Evolutionary conservation across 2,113 vertebrate genomes (phyloP).

Genomic region (Halcyon malimbica): DNA sequence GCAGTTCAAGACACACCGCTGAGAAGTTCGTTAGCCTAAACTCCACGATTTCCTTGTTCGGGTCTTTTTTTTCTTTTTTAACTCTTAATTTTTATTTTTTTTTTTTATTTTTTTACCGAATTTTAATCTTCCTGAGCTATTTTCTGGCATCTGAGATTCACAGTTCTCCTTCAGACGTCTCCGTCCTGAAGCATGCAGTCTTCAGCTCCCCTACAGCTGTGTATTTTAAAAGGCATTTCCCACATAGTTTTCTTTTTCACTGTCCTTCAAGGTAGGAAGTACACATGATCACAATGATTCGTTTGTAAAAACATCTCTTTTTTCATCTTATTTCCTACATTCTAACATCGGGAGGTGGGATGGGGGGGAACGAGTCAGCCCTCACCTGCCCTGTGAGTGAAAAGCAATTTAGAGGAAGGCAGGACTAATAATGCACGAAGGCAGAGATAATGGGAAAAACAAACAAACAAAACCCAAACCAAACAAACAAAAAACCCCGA

Average conservation of each 20-base stretch:
- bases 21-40: not conserved
- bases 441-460: not conserved
- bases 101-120: too few relatives aligned
- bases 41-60: accelerated
- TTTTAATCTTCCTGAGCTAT: not conserved
- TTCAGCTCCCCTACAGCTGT: not conserved
- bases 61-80: not conserved
- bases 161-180: not conserved
- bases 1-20: not conserved
- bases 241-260: not conserved
- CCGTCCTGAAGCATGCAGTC: not conserved
- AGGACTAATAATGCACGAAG: not conserved
- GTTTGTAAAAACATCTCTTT: not conserved
- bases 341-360: not conserved
- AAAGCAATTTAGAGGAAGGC: not conserved
- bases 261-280: not conserved
- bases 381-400: not conserved
- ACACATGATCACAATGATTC: not conserved
- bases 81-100: too few relatives aligned
- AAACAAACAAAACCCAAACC: not conserved
- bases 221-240: not conserved
- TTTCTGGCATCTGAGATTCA: not conserved
- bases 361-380: not conserved
- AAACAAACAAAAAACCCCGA: not conserved
- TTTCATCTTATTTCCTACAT: not conserved